Conservation (phyloP, 2,888 invertebrate species). For the Adelphocoris suturalis region DNA sequence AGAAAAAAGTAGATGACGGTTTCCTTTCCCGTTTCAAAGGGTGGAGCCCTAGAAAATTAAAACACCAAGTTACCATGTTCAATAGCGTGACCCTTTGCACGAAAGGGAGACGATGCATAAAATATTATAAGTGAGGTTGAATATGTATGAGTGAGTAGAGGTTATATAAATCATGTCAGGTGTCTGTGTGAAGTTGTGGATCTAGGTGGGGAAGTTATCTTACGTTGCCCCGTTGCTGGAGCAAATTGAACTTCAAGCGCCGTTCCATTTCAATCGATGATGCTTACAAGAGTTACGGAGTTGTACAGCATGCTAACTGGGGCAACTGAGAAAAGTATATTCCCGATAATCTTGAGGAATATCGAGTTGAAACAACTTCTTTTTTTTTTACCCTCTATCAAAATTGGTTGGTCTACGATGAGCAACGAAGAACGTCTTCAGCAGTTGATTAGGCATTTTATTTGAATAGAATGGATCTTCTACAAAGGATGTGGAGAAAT, state of each 20-base stretch:
- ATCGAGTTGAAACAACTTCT: no score
- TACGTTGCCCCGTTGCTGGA: neutral
- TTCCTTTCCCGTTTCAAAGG: neutral
- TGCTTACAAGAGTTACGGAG: neutral
- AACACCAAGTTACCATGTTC: slow-evolving; percentile 38
- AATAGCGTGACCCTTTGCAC: slow-evolving; percentile 26
- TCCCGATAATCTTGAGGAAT: no score
- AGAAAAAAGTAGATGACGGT: neutral
- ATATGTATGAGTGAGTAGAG: slow-evolving; percentile 52
- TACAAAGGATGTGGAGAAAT: no score
- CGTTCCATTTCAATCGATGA: neutral
- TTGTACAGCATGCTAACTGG: neutral
- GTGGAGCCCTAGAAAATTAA: slow-evolving; percentile 40
- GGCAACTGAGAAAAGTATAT: no score
- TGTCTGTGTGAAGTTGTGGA: slow-evolving; percentile 46
- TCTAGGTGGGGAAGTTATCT: neutral
- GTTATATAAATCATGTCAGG: slow-evolving; percentile 62
- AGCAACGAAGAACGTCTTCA: no score
- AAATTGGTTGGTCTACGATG: no score
- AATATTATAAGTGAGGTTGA: slow-evolving; percentile 62
- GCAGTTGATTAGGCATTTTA: no score
- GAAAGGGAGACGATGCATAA: slow-evolving; percentile 56
- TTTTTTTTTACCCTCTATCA: no score
- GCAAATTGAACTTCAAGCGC: neutral
- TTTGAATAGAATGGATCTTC: no score